Evolutionary conservation across 2,113 vertebrate species (phyloP).

Genomic region (Panthera leo): DNA sequence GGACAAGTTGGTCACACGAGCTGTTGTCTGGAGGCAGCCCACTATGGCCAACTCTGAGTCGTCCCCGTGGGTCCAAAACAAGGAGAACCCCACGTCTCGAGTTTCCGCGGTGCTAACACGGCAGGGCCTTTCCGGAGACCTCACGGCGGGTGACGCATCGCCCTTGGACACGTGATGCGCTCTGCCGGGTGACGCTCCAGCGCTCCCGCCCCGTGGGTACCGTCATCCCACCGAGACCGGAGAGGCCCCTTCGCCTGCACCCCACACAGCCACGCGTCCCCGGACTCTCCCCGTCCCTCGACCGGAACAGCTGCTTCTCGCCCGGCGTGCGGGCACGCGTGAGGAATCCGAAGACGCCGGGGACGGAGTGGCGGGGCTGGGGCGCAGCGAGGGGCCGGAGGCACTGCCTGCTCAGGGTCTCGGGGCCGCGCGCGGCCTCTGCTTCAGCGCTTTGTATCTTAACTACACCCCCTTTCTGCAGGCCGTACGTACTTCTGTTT

Average conservation of each 20-base stretch:
- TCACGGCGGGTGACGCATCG: fast-evolving
- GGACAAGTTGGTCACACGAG: fast-evolving
- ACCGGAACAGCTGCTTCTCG: too few relatives aligned
- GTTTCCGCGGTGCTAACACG: fast-evolving
- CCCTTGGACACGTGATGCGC: fast-evolving
- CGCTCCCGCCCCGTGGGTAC: fast-evolving
- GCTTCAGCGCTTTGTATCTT: not conserved
- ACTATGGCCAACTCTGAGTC: fast-evolving
- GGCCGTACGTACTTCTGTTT: not conserved
- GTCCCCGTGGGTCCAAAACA: not conserved
- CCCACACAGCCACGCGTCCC: not conserved
- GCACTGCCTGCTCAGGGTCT: not conserved
- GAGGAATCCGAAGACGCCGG: not conserved
- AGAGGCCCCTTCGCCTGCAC: too few relatives aligned
- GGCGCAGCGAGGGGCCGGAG: fast-evolving
- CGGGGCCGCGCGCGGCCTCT: fast-evolving
- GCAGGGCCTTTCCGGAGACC: not conserved
- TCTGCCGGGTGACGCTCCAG: fast-evolving
- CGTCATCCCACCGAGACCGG: fast-evolving
- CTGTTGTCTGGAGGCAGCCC: too few relatives aligned
- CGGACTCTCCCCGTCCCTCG: not conserved
- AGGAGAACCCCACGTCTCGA: not conserved
- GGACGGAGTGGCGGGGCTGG: too few relatives aligned
- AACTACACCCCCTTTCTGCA: not conserved
- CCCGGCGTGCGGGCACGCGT: fast-evolving